phyloP scores from a whole-genome alignment of 2,113 vertebrate species.

The human region DNA sequence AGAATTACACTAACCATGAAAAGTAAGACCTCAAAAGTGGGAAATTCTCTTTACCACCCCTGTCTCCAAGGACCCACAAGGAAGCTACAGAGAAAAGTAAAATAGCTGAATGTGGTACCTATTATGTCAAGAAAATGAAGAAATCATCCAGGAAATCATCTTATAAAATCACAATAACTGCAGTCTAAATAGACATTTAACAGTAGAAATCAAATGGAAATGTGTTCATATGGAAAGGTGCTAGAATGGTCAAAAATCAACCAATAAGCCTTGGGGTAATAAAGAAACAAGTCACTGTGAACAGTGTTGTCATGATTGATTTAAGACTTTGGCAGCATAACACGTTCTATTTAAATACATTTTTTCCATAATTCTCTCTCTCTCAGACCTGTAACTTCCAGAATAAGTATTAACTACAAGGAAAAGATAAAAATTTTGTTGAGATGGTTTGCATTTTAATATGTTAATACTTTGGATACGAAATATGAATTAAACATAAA shows the following conservation, averaged over 20 bases:
- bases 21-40: slow-evolving; percentile 6
- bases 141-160: neutral
- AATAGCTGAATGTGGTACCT: neutral
- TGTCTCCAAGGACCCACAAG: neutral
- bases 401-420: neutral
- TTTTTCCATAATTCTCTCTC: neutral
- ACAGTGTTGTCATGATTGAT: neutral
- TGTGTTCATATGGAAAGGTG: neutral
- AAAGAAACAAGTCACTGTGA: neutral
- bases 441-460: neutral
- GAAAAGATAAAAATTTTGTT: neutral
- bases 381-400: neutral
- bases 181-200: neutral
- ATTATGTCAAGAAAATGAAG: neutral
- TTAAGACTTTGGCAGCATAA: neutral
- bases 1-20: neutral
- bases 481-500: neutral
- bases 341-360: neutral
- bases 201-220: neutral
- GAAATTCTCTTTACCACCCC: neutral
- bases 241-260: neutral
- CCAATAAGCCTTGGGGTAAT: neutral
- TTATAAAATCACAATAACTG: neutral
- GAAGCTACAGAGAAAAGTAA: neutral
- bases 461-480: neutral